Evolutionary conservation across 64 coral and sea anemone genomes (phyloP).

Genomic region (Catalaphyllia jardinei): DNA sequence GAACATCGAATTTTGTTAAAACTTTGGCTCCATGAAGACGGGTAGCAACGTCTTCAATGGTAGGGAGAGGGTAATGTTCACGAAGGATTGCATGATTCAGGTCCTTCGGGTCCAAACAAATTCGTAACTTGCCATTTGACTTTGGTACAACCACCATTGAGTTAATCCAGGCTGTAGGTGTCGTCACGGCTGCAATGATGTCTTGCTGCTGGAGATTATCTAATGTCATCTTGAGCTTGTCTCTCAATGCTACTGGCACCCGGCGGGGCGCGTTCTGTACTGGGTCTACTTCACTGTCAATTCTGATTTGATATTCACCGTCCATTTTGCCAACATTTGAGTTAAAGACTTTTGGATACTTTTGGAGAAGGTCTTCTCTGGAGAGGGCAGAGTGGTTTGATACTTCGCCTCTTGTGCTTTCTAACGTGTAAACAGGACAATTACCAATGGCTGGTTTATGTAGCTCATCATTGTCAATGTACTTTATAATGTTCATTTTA

Average conservation of each 20-base stretch:
- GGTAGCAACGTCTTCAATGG: too few relatives aligned
- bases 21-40: neutral
- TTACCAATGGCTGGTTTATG: too few relatives aligned
- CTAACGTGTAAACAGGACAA: too few relatives aligned
- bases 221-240: neutral
- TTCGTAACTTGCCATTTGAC: neutral
- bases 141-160: neutral
- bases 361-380: too few relatives aligned
- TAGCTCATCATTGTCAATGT: too few relatives aligned
- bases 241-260: conserved; percentile 3
- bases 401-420: too few relatives aligned
- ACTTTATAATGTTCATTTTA: too few relatives aligned
- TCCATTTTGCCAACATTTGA: neutral
- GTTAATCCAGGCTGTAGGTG: too few relatives aligned
- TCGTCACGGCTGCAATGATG: neutral
- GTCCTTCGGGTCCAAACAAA: neutral
- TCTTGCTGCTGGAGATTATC: neutral
- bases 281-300: neutral
- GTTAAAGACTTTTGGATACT: too few relatives aligned
- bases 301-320: neutral
- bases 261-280: neutral
- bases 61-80: too few relatives aligned
- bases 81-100: too few relatives aligned
- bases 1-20: neutral
- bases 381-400: too few relatives aligned